Evolutionary conservation across 2,113 vertebrate species (phyloP), one percentile per base, ranked within the genome.

Genomic region (Emydura subglobosa): DNA sequence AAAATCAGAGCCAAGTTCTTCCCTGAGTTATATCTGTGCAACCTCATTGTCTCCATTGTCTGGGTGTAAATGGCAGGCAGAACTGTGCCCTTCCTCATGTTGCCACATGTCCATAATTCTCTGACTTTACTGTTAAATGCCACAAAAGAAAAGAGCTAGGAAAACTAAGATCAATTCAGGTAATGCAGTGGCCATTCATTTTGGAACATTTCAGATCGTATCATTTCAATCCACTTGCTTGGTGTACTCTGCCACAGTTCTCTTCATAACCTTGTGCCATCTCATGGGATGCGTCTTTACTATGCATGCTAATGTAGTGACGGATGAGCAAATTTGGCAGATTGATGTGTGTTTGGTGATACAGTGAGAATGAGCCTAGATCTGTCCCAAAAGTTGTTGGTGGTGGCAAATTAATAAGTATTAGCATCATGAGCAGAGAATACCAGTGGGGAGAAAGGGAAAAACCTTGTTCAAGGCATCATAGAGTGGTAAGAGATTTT

Each of bases 351-450:
- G 44, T 13, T 61, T 78, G 91, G 31, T 84, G 93, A 12, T 61
- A 47, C 0, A 1, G 51, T 79, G 89, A 47, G 89, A 82, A 1
- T 3, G 5, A 61, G 51, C 2, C 1, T 1, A 1, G 47, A 81
- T 86, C 1, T 1, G 79, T 39, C 53, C 5, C 3, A 34, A 2
- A 1, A 22, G 79, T 53, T 79, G 68, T 44, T 83, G 79, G 65
- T 79, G 39, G 2, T 0, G 44, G 85, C 50, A 57, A 49, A 3
- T 3, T 49, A 72, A 19, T 49, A 5, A 44, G 61, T n/a, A 11
- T 31, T 17, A 1, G 17, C 2, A 8, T 86, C 1, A 0, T 2
- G 6, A 5, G n/a, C 17, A n/a, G 0, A 25, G 83, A 84, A 24
- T 72, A 39, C 7, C 13, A 0, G 2, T 0, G 24, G 53, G 34